Conservation (phyloP, 1,140 invertebrate species). For the Lethrus apterus region DNA sequence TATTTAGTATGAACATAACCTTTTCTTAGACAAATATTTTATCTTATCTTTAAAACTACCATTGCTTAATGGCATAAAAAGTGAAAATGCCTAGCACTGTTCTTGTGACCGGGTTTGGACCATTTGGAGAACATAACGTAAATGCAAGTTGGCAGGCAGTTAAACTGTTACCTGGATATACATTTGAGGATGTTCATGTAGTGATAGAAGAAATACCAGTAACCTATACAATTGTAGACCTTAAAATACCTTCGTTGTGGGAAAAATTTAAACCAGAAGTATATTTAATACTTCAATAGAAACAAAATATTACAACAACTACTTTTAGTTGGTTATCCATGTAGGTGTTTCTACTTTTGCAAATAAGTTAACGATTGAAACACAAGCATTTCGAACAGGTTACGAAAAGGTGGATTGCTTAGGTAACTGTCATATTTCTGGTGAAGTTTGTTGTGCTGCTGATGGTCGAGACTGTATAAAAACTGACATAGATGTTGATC, state of each 20-base stretch:
- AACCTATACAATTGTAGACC: slow-evolving; percentile 54
- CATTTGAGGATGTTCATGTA: slow-evolving; percentile 48
- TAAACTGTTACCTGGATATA: slow-evolving; percentile 47
- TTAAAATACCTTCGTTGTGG: slow-evolving; percentile 57
- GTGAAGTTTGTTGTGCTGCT: slow-evolving; percentile 38
- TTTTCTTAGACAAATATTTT: too few species aligned
- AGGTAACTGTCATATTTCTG: slow-evolving; percentile 37
- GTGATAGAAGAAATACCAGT: slow-evolving; percentile 58
- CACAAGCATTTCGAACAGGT: slow-evolving; percentile 47
- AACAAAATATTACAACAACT: slow-evolving; percentile 15
- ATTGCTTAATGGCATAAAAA: too few species aligned
- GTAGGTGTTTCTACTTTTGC: slow-evolving; percentile 54
- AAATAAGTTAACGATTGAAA: slow-evolving; percentile 51
- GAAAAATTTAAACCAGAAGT: slow-evolving; percentile 55
- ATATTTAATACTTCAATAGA: slow-evolving; percentile 28
- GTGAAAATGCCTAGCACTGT: neutral
- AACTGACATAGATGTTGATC: slow-evolving; percentile 39
- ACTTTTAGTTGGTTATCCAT: slow-evolving; percentile 55
- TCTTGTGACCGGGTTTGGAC: slow-evolving; percentile 66
- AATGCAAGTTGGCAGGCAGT: slow-evolving; percentile 77
- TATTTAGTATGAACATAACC: too few species aligned
- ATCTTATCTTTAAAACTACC: too few species aligned
- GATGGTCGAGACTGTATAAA: slow-evolving; percentile 39
- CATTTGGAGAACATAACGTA: slow-evolving; percentile 56
- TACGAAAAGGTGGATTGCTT: slow-evolving; percentile 47